Base-by-base conservation (phyloP, 2,888 invertebrate genomes). In the Diabrotica balteata region DNA sequence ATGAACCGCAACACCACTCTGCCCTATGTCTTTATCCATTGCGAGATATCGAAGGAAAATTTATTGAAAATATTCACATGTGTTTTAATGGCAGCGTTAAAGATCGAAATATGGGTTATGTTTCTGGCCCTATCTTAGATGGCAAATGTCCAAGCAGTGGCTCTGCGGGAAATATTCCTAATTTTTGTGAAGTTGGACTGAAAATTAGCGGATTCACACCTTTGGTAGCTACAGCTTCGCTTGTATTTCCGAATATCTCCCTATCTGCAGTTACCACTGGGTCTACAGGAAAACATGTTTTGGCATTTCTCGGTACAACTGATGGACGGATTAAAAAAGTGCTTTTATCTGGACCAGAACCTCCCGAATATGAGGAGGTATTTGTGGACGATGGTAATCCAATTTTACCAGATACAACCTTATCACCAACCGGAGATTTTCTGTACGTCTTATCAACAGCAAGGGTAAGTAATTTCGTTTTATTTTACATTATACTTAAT, bases 11-110 rank as follows among this genome's bases (percentile, higher is more conserved):
- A 79, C 83, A 90, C 44, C 91, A 92, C 74, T 96, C 98, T 3
- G 98, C 97, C 0, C 86, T 98, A 77, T 98, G 98, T 86, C 90
- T 97, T 57, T 98, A 93, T 85, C 94, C 96, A 68, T 86, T 98
- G 72, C 90, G 93, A 78, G 93, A 95, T 74, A 94, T 98, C 77
- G 95, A 96, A 82, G 91, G 91, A 75, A 94, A 94, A 83, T 98
- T 98, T 84, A 95, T 94, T 81, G 94, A 96, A 84, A 98, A 98
- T 86, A 96, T 98, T 77, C 96, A 97, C 83, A 93, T 95, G 91
- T 98, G 98, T 85, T 97, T 97, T 83, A 95, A 96, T 84, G 97
- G 97, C 46, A 94, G 93, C 77, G 94, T 94, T 75, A 95, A 94
- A 81, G 94, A 96, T 81, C 90, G 97, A 58, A 96, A 93, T 80